Percentiles rank a stretch among this genome's conserved stretches.
These are phyloP conservation scores for Cercopithecus mona DNA, from an alignment of 2,113 vertebrate genomes.

Conservation along the genomic window DNA sequence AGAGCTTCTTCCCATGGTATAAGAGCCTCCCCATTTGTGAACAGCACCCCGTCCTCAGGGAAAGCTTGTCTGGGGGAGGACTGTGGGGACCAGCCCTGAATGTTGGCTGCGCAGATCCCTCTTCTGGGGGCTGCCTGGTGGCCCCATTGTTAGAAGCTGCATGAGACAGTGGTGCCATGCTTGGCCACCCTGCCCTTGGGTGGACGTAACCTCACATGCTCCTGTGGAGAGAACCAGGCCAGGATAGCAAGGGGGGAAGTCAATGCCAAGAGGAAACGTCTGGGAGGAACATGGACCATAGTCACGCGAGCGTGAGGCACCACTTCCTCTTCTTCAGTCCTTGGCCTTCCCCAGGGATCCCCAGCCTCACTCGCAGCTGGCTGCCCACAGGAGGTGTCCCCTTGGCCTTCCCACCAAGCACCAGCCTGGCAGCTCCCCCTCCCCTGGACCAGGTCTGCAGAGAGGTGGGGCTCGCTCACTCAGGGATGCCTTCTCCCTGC, in stretches of 20 bases:
- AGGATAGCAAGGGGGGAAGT: neutral
- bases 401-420: no score
- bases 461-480: neutral
- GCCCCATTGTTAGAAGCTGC: neutral
- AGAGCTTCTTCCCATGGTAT: neutral
- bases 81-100: neutral
- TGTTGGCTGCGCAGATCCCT: neutral
- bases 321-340: neutral
- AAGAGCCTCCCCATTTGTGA: neutral
- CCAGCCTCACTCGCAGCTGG: neutral
- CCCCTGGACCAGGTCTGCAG: neutral
- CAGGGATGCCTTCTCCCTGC: neutral
- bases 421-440: neutral
- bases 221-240: neutral
- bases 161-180: neutral
- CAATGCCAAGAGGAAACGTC: neutral
- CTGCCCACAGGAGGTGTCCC: no score
- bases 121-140: neutral
- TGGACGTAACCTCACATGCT: neutral
- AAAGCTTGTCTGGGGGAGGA: neutral
- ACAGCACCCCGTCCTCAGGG: neutral
- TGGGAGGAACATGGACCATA: accelerated
- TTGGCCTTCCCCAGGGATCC: neutral
- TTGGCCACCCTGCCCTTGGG: neutral
- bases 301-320: accelerated